Evolutionary conservation across 2,113 vertebrate species (phyloP).

Genomic region (Poeciliopsis prolifica): DNA sequence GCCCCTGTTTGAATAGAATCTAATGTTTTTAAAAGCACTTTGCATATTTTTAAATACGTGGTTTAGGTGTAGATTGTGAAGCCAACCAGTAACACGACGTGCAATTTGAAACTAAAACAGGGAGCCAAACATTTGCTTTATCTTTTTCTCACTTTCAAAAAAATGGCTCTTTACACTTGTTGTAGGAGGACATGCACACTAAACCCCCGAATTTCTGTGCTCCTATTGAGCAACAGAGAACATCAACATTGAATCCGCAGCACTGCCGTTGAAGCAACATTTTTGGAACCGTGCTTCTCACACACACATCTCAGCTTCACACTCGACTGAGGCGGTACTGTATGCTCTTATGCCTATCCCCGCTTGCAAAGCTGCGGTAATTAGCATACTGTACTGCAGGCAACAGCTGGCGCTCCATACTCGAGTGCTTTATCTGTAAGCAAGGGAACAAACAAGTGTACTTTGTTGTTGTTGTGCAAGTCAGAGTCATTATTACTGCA

Average conservation of each 20-base stretch:
- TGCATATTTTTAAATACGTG: not conserved
- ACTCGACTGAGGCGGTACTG: constrained; percentile 23
- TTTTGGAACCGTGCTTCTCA: constrained; percentile 20
- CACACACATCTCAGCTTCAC: not conserved
- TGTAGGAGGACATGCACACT: not conserved
- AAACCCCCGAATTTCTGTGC: not conserved
- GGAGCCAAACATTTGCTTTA: not conserved
- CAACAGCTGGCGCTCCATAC: constrained; percentile 66
- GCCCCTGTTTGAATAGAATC: not conserved
- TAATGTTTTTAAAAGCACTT: not conserved
- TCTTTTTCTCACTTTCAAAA: not conserved
- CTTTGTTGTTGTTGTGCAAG: constrained; percentile 63
- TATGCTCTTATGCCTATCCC: constrained; percentile 31
- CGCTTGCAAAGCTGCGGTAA: constrained; percentile 52
- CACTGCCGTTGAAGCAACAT: too few species aligned
- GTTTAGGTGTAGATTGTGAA: not conserved
- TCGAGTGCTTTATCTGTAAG: constrained; percentile 57
- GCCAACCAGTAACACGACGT: not conserved
- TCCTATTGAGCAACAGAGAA: not conserved
- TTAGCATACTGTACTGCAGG: constrained; percentile 69
- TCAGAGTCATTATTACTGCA: constrained; percentile 61
- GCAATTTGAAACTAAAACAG: not conserved
- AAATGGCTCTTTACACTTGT: not conserved
- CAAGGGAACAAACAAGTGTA: constrained; percentile 59
- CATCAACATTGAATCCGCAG: too few species aligned